Conservation (phyloP, 2,797 vertebrate species). For the Rhyacichthys aspro region DNA sequence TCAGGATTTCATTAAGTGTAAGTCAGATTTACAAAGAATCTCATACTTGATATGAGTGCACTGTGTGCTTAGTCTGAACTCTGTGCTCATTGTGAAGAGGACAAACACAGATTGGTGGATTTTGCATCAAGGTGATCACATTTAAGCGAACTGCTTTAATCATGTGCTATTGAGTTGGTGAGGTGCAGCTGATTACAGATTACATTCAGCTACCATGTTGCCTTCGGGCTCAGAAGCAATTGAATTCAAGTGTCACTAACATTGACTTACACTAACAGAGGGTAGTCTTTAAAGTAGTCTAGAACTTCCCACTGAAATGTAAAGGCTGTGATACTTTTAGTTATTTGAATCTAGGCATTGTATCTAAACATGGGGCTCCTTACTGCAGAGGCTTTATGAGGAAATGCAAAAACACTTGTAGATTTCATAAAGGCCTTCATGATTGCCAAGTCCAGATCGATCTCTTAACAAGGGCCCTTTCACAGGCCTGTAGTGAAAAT, state of each 20-base stretch:
- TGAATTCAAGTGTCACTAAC: slow-evolving; percentile 59
- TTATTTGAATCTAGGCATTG: no score
- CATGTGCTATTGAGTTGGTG: slow-evolving; percentile 65
- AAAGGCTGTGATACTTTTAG: no score
- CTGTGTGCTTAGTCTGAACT: slow-evolving; percentile 2
- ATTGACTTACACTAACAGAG: slow-evolving; percentile 12
- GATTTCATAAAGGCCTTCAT: slow-evolving; percentile 39
- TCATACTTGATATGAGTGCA: no score
- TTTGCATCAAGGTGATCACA: slow-evolving; percentile 36
- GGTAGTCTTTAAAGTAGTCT: not conserved
- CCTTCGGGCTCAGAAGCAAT: slow-evolving; percentile 54
- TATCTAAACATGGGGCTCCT: no score
- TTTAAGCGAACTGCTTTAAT: slow-evolving; percentile 60
- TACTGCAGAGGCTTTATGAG: slow-evolving; percentile 10
- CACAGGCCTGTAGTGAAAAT: slow-evolving; percentile 47
- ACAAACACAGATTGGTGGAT: slow-evolving; percentile 45
- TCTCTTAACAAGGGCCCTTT: slow-evolving; percentile 45
- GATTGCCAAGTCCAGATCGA: slow-evolving; percentile 51
- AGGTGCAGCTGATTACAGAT: slow-evolving; percentile 67
- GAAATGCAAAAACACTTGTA: not conserved
- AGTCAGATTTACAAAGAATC: not conserved
- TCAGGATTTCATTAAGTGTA: no score
- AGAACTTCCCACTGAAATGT: no score
- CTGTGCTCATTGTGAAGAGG: slow-evolving; percentile 12
- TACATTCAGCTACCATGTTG: slow-evolving; percentile 48